These are phyloP conservation scores for Cossypha polioptera DNA, from an alignment of 2,797 vertebrate species.

Conservation along the genomic window DNA sequence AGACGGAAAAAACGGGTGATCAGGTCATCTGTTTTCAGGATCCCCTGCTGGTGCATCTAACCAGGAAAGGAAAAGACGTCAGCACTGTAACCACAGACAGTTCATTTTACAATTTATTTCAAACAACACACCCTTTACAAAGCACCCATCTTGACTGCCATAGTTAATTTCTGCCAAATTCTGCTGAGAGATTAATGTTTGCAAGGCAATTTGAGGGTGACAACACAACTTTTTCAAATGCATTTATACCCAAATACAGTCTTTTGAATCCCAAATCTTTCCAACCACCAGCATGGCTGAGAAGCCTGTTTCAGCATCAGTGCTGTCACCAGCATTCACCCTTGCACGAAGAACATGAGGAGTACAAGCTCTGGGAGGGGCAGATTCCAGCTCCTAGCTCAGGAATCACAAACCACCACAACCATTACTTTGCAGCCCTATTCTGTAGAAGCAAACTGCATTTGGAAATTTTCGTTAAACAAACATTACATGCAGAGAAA, in stretches of 20 bases:
- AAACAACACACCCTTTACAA: neutral
- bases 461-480: neutral
- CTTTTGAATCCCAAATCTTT: neutral
- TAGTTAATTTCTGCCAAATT: neutral
- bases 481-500: neutral
- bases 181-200: neutral
- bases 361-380: neutral
- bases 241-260: neutral
- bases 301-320: neutral
- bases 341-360: neutral
- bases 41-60: conserved; percentile 99
- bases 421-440: neutral
- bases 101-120: neutral
- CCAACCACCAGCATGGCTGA: neutral
- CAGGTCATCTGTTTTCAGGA: conserved; percentile 97
- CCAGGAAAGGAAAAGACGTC: neutral
- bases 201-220: neutral
- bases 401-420: neutral
- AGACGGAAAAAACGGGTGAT: conserved; percentile 99
- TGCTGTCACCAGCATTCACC: neutral
- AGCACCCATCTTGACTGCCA: neutral
- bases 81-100: neutral
- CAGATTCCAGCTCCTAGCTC: neutral
- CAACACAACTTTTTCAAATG: neutral
- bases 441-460: neutral